Evolutionary conservation across 2,888 invertebrate genomes (phyloP).

Genomic region (Chironomus tentans): DNA sequence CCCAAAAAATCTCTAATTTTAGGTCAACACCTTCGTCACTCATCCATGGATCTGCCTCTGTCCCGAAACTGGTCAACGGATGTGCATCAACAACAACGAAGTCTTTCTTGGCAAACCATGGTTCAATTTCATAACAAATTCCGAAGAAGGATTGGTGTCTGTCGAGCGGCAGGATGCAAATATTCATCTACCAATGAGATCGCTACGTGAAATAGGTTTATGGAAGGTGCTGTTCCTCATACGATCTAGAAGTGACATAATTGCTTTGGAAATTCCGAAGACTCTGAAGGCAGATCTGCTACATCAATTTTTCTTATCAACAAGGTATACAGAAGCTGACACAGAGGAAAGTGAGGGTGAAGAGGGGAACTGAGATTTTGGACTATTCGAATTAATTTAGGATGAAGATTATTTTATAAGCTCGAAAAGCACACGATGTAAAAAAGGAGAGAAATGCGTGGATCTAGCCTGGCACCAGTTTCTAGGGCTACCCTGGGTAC

Average conservation of each 20-base stretch:
- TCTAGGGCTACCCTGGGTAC: no score
- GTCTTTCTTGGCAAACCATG: slow-evolving; percentile 43
- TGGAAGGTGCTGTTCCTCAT: background rate
- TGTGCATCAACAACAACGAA: slow-evolving; percentile 48
- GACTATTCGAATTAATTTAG: no score
- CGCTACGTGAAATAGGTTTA: slow-evolving; percentile 31
- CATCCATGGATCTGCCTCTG: slow-evolving; percentile 83
- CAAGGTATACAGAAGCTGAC: background rate
- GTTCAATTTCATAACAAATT: slow-evolving; percentile 2
- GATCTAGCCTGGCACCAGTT: no score
- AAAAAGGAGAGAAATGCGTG: no score
- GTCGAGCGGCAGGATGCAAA: slow-evolving; percentile 31
- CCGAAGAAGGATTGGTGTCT: background rate
- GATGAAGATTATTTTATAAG: no score
- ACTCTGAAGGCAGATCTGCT: slow-evolving; percentile 28
- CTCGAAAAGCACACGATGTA: no score
- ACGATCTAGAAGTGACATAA: slow-evolving; percentile 17
- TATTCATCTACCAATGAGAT: slow-evolving; percentile 37
- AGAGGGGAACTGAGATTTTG: no score
- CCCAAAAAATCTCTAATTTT: background rate
- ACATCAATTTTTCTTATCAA: background rate
- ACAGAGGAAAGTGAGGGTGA: background rate
- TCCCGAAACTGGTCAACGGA: slow-evolving; percentile 54
- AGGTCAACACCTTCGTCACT: slow-evolving; percentile 64
- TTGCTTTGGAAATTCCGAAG: slow-evolving; percentile 28